Evolutionary conservation across 2,888 invertebrate species (phyloP).

Genomic region (Synanthedon myopaeformis): DNA sequence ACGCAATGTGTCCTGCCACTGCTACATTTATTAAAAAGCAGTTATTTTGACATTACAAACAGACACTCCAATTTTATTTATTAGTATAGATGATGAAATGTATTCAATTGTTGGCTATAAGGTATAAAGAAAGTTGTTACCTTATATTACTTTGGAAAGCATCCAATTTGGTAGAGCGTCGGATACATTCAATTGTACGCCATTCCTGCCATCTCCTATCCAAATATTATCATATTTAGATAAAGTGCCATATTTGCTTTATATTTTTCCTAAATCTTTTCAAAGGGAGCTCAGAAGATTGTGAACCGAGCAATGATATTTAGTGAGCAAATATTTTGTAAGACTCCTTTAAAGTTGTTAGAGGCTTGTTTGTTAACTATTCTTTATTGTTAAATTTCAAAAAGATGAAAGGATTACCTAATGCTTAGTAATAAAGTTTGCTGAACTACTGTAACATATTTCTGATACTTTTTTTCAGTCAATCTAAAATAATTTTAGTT

Average conservation of each 20-base stretch:
- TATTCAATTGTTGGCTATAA: no score
- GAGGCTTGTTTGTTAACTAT: slow-evolving; percentile 2
- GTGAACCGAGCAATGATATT: slow-evolving; percentile 11
- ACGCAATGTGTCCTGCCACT: no score
- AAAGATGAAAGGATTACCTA: no score
- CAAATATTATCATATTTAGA: slow-evolving; percentile 33
- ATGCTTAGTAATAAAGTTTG: no score
- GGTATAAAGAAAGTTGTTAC: no score
- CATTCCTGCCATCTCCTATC: slow-evolving; percentile 13
- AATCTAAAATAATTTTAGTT: no score
- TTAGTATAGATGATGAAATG: no score
- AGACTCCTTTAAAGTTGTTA: slow-evolving; percentile 1
- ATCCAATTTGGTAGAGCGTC: slow-evolving; percentile 28
- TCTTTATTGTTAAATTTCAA: not conserved
- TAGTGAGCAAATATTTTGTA: slow-evolving; percentile 3
- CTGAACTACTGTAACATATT: no score
- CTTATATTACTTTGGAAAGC: slow-evolving; percentile 17
- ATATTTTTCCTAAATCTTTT: slow-evolving; percentile 34
- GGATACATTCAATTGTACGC: slow-evolving; percentile 18
- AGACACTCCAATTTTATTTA: no score
- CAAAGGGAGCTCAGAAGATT: slow-evolving; percentile 20
- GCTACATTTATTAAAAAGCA: no score
- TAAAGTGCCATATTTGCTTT: slow-evolving; percentile 41
- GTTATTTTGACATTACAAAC: no score
- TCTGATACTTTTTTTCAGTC: no score